Evolutionary conservation across 1,140 invertebrate species (phyloP).

Genomic region (Phocides pigmalion): DNA sequence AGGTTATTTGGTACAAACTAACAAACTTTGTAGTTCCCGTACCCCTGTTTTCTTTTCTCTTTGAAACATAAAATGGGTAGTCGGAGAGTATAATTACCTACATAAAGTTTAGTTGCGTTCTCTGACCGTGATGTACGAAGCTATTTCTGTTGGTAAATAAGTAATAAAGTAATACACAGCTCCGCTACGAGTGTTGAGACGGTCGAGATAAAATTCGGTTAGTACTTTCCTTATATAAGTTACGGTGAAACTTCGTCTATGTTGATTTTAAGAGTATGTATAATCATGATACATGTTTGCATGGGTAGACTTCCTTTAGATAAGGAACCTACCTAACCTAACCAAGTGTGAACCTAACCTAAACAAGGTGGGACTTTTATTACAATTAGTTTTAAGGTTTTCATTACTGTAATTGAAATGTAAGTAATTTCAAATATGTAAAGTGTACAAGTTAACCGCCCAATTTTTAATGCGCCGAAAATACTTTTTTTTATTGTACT

Average conservation of each 20-base stretch:
- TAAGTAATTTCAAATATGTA: no score
- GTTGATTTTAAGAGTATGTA: no score
- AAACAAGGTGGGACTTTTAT: no score
- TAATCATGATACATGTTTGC: no score
- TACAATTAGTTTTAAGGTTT: no score
- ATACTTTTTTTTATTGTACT: no score
- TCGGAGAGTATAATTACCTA: slow-evolving; percentile 23
- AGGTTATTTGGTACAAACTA: slow-evolving; percentile 11
- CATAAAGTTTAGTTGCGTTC: slow-evolving; percentile 25
- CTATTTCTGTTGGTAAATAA: slow-evolving; percentile 26
- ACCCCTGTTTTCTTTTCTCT: slow-evolving; percentile 20
- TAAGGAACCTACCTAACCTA: no score
- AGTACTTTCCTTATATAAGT: background rate
- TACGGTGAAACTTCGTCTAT: background rate
- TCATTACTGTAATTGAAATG: no score
- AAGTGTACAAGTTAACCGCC: no score
- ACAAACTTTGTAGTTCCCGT: slow-evolving; percentile 17
- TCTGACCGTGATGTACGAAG: slow-evolving; percentile 27
- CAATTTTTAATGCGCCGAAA: no score
- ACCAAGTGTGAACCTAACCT: no score
- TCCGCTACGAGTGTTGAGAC: background rate
- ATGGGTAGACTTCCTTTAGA: no score
- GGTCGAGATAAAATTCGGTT: background rate
- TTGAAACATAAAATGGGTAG: slow-evolving; percentile 25
- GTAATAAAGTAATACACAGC: slow-evolving; percentile 6